These are phyloP conservation scores for Galeopterus variegatus DNA, from an alignment of 2,113 vertebrate species.

Conservation along the genomic window DNA sequence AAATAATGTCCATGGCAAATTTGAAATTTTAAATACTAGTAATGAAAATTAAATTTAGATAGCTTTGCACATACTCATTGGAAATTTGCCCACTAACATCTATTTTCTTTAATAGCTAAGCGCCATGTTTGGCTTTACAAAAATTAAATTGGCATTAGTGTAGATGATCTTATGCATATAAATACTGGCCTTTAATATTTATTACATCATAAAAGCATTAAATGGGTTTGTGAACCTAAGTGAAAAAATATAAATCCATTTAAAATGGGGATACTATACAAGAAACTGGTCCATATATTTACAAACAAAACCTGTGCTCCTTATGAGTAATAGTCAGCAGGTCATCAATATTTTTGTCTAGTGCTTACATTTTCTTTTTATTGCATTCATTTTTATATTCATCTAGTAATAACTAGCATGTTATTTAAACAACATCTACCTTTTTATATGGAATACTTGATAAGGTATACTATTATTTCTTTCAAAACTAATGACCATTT, in stretches of 20 bases:
- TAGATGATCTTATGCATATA: constrained; percentile 17
- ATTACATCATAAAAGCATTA: background rate
- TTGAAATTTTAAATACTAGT: background rate
- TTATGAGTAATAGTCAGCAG: background rate
- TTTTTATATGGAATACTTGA: background rate
- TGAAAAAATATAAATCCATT: background rate
- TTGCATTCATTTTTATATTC: constrained; percentile 42
- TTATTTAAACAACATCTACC: background rate
- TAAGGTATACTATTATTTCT: constrained; percentile 23
- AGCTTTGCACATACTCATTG: background rate
- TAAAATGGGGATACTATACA: background rate
- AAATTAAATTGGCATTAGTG: background rate
- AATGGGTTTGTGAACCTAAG: background rate
- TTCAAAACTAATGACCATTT: background rate
- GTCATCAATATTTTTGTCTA: background rate
- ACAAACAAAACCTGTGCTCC: background rate
- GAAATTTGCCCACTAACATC: background rate
- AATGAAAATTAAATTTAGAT: background rate
- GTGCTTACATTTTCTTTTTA: background rate
- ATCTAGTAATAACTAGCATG: background rate
- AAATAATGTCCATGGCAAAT: background rate
- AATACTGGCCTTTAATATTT: background rate
- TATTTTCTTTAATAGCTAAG: constrained; percentile 38
- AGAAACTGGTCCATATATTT: background rate
- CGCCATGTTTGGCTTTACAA: background rate